Percentiles rank a stretch among this genome's conserved stretches.
Conservation (phyloP, 2,113 vertebrate species). For the Stictonetta naevosa region DNA sequence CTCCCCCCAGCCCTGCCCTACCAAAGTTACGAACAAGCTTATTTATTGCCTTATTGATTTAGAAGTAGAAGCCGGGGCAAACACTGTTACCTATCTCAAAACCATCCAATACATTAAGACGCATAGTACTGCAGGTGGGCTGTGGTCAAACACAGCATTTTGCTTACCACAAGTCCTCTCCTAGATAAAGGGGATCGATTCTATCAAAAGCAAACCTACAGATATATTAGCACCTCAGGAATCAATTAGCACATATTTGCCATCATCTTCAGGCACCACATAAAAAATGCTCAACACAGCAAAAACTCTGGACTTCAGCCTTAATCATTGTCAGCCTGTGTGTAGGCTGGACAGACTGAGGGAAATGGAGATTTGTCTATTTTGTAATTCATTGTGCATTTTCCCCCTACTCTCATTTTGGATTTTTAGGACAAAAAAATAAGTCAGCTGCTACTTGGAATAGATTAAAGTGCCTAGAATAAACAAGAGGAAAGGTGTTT, state of each 20-base stretch:
- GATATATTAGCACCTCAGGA: background rate
- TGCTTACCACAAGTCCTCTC: background rate
- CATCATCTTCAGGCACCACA: background rate
- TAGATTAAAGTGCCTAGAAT: background rate
- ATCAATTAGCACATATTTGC: background rate
- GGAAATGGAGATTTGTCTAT: background rate
- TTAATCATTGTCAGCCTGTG: background rate
- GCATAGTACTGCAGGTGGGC: accelerated
- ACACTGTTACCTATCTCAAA: background rate
- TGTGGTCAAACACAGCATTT: accelerated
- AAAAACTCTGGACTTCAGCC: background rate
- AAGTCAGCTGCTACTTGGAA: background rate
- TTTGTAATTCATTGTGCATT: background rate
- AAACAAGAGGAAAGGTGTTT: background rate
- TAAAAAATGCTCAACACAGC: background rate
- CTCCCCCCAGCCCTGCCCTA: background rate
- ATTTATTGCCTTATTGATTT: background rate
- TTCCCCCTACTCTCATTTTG: background rate
- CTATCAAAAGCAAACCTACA: background rate
- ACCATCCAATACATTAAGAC: background rate
- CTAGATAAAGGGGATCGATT: background rate
- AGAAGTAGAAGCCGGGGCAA: background rate
- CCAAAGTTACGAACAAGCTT: background rate
- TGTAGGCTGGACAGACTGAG: background rate
- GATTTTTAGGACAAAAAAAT: background rate